Conservation (phyloP, 2,797 vertebrate genomes). For the Lepilemur septentrionalis region DNA sequence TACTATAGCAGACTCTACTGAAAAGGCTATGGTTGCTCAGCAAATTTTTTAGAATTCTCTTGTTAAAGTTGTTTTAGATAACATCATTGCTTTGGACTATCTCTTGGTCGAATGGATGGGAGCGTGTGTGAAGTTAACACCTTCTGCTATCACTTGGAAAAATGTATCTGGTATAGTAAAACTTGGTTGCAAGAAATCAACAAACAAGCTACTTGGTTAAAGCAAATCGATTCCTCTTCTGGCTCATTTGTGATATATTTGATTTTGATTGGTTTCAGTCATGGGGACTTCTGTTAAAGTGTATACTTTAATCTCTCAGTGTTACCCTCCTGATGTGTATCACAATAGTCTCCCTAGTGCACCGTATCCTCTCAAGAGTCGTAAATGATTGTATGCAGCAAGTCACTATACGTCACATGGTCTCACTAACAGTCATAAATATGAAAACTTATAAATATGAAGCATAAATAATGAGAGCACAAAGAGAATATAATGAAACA, state of each 20-base stretch:
- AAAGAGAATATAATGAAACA: background rate
- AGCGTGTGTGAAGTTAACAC: background rate
- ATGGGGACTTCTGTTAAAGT: background rate
- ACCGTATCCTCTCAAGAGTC: background rate
- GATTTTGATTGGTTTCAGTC: background rate
- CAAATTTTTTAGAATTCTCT: background rate
- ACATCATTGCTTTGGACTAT: background rate
- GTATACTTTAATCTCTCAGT: background rate
- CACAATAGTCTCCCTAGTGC: background rate
- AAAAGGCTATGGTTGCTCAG: background rate
- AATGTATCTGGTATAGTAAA: background rate
- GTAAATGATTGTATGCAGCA: background rate
- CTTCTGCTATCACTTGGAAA: background rate
- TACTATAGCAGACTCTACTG: background rate
- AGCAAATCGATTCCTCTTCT: background rate
- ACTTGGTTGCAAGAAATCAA: background rate
- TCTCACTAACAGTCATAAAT: background rate
- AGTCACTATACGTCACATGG: background rate
- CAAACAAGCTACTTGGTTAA: background rate
- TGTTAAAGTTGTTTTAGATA: background rate
- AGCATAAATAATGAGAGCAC: background rate
- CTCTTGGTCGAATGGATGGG: background rate
- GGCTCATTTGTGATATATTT: background rate
- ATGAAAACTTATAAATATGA: background rate
- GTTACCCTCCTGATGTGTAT: background rate